A percentile compares a stretch with the other conserved stretches of the same genome.
Evolutionary conservation across 2,113 vertebrate genomes (phyloP).

Genomic region (Pelobates fuscus): DNA sequence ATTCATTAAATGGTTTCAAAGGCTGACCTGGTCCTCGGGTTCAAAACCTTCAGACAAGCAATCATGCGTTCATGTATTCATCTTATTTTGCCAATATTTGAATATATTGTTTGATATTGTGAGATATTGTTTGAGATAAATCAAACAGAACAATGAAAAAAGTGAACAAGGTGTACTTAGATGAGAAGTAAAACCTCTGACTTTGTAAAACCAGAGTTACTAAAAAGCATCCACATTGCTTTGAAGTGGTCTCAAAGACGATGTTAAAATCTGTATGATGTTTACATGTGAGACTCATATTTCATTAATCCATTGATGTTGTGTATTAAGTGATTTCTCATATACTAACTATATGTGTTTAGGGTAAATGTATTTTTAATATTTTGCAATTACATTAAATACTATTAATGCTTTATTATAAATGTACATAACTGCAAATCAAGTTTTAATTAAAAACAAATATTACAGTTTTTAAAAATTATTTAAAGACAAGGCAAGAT

Average conservation of each 20-base stretch:
- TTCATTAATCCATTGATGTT: conserved; percentile 16
- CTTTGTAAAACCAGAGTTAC: background rate
- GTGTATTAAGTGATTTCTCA: background rate
- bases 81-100: conserved; percentile 1
- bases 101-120: too few relatives aligned
- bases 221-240: background rate
- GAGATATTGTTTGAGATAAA: background rate
- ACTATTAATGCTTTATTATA: too few relatives aligned
- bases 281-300: conserved; percentile 7
- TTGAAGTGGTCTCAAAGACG: conserved; percentile 10
- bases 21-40: conserved; percentile 19
- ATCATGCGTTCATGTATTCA: conserved; percentile 16
- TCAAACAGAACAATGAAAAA: background rate
- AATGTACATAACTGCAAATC: too few relatives aligned
- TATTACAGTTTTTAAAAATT: too few relatives aligned
- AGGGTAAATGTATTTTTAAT: too few relatives aligned
- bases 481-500: too few relatives aligned
- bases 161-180: background rate
- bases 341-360: conserved; percentile 24
- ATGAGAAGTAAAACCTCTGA: background rate
- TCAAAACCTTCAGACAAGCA: background rate
- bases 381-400: too few relatives aligned
- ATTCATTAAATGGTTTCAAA: too few relatives aligned
- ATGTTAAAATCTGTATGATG: background rate
- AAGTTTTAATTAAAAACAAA: too few relatives aligned